Conservation (phyloP, 2,797 vertebrate species). For the Lacerta agilis region DNA sequence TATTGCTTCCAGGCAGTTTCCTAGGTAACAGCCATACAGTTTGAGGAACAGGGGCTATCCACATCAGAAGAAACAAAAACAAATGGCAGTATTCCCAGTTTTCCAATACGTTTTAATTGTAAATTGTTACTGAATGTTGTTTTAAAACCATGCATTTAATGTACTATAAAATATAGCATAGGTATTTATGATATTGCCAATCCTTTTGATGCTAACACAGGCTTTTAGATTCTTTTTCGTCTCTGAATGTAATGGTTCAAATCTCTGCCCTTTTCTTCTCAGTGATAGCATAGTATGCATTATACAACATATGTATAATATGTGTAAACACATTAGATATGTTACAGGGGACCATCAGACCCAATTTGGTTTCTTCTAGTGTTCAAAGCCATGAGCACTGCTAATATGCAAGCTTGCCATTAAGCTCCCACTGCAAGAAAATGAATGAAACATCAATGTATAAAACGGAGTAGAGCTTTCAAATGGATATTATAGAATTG, state of each 20-base stretch:
- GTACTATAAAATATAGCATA: background rate
- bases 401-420: background rate
- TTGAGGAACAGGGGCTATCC: background rate
- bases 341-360: background rate
- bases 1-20: constrained; percentile 34
- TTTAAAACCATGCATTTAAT: background rate
- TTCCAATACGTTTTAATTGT: background rate
- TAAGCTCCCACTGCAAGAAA: background rate
- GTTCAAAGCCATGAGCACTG: background rate
- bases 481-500: background rate
- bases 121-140: background rate
- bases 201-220: constrained; percentile 14
- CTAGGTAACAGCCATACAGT: constrained; percentile 24
- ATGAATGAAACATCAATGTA: background rate
- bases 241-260: background rate
- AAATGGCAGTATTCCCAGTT: background rate
- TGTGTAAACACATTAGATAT: background rate
- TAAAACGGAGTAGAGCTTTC: background rate
- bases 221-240: background rate
- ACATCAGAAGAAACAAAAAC: background rate
- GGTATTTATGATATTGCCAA: background rate
- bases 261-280: constrained; percentile 1
- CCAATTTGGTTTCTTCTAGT: background rate
- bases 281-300: background rate
- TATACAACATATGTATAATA: background rate